These are phyloP conservation scores for Propithecus deckenii DNA, from an alignment of 2,797 vertebrate species.

Conservation along the genomic window DNA sequence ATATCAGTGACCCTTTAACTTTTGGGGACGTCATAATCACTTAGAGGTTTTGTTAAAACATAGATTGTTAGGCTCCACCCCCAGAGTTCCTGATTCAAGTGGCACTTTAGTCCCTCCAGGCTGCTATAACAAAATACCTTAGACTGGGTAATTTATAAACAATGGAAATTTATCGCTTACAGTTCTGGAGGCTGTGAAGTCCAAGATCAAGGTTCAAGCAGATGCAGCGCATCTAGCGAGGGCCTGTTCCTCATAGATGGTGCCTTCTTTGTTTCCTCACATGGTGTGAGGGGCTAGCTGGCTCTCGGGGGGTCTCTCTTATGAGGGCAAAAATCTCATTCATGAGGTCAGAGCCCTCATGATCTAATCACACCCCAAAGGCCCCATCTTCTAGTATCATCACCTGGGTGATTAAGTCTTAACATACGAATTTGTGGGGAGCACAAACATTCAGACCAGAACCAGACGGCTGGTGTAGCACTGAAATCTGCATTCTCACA, in stretches of 20 bases:
- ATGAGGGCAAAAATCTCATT: background rate
- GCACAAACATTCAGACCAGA: background rate
- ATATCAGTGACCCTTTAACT: background rate
- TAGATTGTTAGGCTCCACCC: background rate
- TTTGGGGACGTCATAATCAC: background rate
- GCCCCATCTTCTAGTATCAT: background rate
- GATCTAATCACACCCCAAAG: background rate
- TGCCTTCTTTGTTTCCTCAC: background rate
- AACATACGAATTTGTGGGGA: background rate
- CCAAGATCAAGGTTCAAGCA: no score
- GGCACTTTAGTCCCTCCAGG: background rate
- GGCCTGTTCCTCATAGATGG: no score
- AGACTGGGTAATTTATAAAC: background rate
- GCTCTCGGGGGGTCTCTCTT: background rate
- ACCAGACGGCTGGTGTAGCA: background rate
- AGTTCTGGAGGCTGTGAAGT: no score
- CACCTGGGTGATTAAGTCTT: background rate
- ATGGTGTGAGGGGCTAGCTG: background rate
- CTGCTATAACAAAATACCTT: background rate
- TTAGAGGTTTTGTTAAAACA: background rate
- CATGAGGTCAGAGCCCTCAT: background rate
- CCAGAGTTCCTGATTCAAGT: background rate
- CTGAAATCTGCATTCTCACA: background rate
- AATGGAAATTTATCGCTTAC: background rate
- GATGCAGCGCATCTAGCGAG: no score